Evolutionary conservation across 2,113 vertebrate species (phyloP), one percentile per base, ranked within the genome.

Genomic region (Daubentonia madagascariensis): DNA sequence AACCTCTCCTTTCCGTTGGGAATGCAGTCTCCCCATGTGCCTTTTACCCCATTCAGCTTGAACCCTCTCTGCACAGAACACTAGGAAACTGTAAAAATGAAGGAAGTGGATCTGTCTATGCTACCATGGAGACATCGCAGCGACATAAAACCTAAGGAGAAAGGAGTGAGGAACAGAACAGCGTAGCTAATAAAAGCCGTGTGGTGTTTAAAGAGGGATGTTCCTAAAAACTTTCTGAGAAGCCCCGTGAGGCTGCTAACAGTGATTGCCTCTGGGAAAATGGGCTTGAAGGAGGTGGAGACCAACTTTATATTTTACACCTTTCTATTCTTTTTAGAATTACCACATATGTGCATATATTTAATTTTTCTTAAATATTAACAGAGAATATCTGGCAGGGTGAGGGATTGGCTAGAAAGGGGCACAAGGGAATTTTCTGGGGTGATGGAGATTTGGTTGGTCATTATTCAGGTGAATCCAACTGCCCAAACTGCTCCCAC

Each of bases 331-430:
- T 20, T 7, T 65, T 32, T 3, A 70, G 45, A 52, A 22, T 28
- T 2, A 17, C 40, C 32, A n/a, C 1, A 6, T 0, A 4, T 2
- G 0, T 2, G 23, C 5, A 1, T 0, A 6, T 4, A 28, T 20
- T 48, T 61, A 43, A 7, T 16, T 35, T 43, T 30, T 43, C 35
- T 20, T 17, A 16, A 61, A 30, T 48, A 80, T 73, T 57, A 57
- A 9, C 32, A 68, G 48, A 75, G 61, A 73, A 0, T 20, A 48
- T 3, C 32, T 35, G 37, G 48, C 30, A 16, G 35, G 52, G 35
- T 0, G 0, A 43, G 57, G 57, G 9, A 2, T 1, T 48, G 32
- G 8, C 40, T 30, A 20, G 45, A 43, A 54, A 81, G 67, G 25
- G 65, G 13, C 17, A 8, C 0, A 0, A 57, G 59, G 86, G 40